Evolutionary conservation across 2,888 invertebrate species (phyloP).

Genomic region (Ephialtes manifestator): DNA sequence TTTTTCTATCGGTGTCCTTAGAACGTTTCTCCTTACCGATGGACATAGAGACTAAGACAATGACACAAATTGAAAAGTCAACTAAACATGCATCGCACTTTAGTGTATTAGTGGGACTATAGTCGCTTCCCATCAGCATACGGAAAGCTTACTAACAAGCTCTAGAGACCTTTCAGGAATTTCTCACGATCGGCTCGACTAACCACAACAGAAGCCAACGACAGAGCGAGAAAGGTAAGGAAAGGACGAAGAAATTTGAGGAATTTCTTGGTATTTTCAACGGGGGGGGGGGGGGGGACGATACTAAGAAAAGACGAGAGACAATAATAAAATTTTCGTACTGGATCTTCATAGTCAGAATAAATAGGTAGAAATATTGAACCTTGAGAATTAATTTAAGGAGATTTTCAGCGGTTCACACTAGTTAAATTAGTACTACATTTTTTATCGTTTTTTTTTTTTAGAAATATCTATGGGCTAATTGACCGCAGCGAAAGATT

Average conservation of each 20-base stretch:
- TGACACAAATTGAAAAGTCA: not conserved
- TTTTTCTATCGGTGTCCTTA: not conserved
- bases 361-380: not conserved
- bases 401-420: no score
- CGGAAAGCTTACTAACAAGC: slow-evolving; percentile 26
- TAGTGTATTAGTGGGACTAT: not conserved
- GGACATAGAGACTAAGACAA: not conserved
- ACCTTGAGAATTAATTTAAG: not conserved
- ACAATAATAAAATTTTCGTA: slow-evolving; percentile 50
- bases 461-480: no score
- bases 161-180: slow-evolving; percentile 6
- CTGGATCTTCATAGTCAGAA: not conserved
- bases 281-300: not conserved
- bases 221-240: slow-evolving; percentile 32
- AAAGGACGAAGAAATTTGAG: slow-evolving; percentile 59
- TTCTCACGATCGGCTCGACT: slow-evolving; percentile 30
- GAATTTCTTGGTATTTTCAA: slow-evolving; percentile 54
- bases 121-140: not conserved
- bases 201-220: slow-evolving; percentile 14
- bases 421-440: no score
- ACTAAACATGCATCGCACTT: not conserved
- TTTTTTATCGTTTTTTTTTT: no score
- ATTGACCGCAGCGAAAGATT: no score
- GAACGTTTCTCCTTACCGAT: not conserved
- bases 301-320: slow-evolving; percentile 11